phyloP scores from a whole-genome alignment of 2,113 vertebrate genomes.

The Tragelaphus buxtoni region DNA sequence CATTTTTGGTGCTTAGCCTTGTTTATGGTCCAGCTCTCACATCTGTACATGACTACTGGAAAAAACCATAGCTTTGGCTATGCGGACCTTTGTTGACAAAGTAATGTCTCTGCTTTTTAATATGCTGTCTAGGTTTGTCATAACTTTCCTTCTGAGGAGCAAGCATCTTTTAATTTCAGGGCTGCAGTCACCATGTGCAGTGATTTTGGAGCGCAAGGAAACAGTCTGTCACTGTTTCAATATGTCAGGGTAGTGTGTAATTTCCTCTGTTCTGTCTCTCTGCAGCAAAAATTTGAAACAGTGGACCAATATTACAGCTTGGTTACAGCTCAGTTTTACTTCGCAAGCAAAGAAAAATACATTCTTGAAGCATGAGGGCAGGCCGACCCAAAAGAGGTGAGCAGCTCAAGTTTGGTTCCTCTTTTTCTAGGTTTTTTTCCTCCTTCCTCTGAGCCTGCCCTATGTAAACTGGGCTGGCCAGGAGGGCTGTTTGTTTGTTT shows the following conservation, averaged over 20 bases:
- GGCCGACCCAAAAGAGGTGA: neutral
- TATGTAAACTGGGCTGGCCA: neutral
- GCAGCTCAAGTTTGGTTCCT: neutral
- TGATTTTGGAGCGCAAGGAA: neutral
- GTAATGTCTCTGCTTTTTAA: neutral
- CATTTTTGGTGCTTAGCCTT: neutral
- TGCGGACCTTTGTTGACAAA: rapidly evolving
- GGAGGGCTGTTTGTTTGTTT: neutral
- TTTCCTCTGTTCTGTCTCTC: neutral
- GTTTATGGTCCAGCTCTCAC: neutral
- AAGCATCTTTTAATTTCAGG: neutral
- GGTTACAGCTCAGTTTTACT: neutral
- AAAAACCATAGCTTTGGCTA: neutral
- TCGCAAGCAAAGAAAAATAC: neutral
- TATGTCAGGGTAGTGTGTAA: neutral
- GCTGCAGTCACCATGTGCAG: neutral
- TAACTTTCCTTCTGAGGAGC: neutral
- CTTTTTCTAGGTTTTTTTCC: neutral
- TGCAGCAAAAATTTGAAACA: neutral
- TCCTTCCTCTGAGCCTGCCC: neutral
- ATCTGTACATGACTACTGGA: neutral
- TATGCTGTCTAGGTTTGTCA: neutral
- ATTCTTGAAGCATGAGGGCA: neutral
- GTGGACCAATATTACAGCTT: neutral
- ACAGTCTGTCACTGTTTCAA: neutral